Evolutionary conservation across 2,888 invertebrate genomes (phyloP).

Genomic region (Thecocarcelia acutangulata): DNA sequence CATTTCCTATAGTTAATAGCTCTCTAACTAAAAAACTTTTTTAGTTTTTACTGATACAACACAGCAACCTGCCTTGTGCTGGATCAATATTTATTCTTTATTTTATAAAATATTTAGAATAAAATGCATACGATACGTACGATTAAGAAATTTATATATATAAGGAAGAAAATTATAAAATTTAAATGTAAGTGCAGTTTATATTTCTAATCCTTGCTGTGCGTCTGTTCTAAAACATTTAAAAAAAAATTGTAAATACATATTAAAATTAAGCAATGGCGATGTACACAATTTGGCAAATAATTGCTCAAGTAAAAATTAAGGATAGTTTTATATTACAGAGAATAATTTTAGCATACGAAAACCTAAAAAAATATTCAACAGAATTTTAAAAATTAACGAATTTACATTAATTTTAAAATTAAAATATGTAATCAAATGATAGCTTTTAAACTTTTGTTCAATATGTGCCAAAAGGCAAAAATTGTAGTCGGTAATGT

Average conservation of each 20-base stretch:
- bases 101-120: conserved; percentile 65
- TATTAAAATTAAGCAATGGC: neutral
- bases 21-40: neutral
- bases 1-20: no score
- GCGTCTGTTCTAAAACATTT: conserved; percentile 37
- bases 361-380: conserved; percentile 41
- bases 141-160: conserved; percentile 42
- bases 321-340: conserved; percentile 28
- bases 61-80: conserved; percentile 61
- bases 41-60: conserved; percentile 54
- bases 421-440: conserved; percentile 26
- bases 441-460: conserved; percentile 3
- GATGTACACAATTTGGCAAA: conserved; percentile 40
- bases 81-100: conserved; percentile 53
- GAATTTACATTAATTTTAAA: conserved; percentile 38
- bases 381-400: conserved; percentile 58
- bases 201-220: conserved; percentile 43
- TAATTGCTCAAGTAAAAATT: conserved; percentile 5
- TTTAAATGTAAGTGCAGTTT: conserved; percentile 41
- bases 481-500: conserved; percentile 17
- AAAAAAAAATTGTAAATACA: neutral
- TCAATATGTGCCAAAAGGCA: conserved; percentile 11
- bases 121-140: conserved; percentile 69
- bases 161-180: conserved; percentile 2
- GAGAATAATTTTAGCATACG: conserved; percentile 12